Base-by-base conservation (phyloP, 2,113 vertebrate species). In the Anas platyrhynchos region DNA sequence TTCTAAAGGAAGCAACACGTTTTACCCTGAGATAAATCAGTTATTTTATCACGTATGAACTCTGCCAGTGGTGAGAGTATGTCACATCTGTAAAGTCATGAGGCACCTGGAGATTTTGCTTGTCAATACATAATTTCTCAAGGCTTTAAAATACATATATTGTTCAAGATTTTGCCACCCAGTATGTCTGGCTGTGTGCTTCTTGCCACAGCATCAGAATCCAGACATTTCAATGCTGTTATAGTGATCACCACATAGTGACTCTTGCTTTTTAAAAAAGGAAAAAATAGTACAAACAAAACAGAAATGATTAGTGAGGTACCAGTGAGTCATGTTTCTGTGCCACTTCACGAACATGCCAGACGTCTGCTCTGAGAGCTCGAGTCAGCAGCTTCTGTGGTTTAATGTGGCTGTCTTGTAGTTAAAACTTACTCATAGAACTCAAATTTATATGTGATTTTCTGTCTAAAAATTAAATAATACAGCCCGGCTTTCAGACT, bases 1-100 rank as follows among this genome's bases (percentile, higher is more conserved):
- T 91, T 92, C 65, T 85, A 61, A 94, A 92, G 56, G 50, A 91
- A 96, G 43, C 38, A 91, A 71, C 1, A 4, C 22, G 6, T 67
- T 94, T 83, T 89, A 52, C 27, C 52, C n/a, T 68, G 69, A 84
- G 56, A 89, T 76, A 76, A 87, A 94, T 75, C 44, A 69, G 56
- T 93, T 91, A 26, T 80, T 93, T 87, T 79, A n/a, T 86, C 54
- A 29, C 34, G 54, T 71, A 43, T 73, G 43, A 88, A 73, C 54
- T 81, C 75, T 81, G 50, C 44, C 25, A 61, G 32, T 67, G 71
- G 86, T 62, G 75, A 78, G 38, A 75, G 32, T 38, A 52, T 91
- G 69, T 69, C 73, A 76, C 34, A 16, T 61, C 55, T 71, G 7
- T 81, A 59, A 77, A 78, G 72, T 79, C 16, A 31, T 61, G 29